These are phyloP conservation scores for Tachina lurida DNA, from an alignment of 2,888 invertebrate species.

Conservation along the genomic window DNA sequence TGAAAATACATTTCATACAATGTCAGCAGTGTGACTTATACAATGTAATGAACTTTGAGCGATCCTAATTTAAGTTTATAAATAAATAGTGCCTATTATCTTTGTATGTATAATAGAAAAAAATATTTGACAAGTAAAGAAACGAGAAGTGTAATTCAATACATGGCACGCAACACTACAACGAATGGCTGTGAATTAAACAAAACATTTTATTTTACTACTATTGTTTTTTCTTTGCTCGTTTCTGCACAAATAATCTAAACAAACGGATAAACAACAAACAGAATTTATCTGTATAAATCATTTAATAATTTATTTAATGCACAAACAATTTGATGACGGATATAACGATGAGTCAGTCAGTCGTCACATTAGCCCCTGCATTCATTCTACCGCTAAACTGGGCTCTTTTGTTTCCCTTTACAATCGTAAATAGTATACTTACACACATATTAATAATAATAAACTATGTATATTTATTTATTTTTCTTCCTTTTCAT, in stretches of 20 bases:
- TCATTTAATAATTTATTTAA: constrained; percentile 23
- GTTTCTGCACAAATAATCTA: constrained; percentile 1
- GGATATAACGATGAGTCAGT: constrained; percentile 29
- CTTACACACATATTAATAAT: not conserved
- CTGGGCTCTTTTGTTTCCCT: not conserved
- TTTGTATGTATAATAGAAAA: too few species aligned
- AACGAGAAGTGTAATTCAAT: not conserved
- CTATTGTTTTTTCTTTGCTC: not conserved
- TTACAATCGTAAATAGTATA: not conserved
- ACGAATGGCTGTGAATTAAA: not conserved
- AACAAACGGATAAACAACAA: constrained; percentile 15
- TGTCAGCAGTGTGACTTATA: too few species aligned
- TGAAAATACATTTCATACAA: too few species aligned
- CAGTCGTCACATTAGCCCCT: not conserved
- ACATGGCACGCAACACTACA: not conserved
- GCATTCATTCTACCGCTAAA: not conserved
- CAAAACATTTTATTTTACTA: not conserved
- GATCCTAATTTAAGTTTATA: too few species aligned
- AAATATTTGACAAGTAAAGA: not conserved
- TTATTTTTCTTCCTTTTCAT: not conserved
- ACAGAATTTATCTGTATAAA: constrained; percentile 35
- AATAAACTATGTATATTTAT: not conserved
- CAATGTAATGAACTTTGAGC: too few species aligned
- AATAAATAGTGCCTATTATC: too few species aligned
- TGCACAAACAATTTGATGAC: constrained; percentile 27